Conservation (phyloP, 2,888 invertebrate species). For the Trissolcus brochymenae region DNA sequence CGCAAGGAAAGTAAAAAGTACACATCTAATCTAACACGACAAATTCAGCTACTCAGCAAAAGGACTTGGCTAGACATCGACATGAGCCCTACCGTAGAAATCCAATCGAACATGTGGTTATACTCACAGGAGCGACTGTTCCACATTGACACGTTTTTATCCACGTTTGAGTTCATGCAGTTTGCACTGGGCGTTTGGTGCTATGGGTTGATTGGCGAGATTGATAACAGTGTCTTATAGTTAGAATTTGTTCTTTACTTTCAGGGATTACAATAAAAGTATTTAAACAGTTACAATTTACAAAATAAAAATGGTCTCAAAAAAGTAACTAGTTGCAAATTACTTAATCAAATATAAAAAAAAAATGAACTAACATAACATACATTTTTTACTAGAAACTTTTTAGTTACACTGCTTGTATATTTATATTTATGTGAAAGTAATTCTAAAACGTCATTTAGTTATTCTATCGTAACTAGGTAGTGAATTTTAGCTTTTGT, state of each 20-base stretch:
- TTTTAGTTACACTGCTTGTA: not conserved
- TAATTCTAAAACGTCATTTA: too few species aligned
- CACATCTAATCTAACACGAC: constrained; percentile 7
- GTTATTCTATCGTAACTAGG: too few species aligned
- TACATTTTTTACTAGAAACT: not conserved
- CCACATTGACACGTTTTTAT: constrained; percentile 51
- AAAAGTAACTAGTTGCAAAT: too few species aligned
- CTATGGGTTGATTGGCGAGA: constrained; percentile 22
- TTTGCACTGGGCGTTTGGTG: constrained; percentile 38
- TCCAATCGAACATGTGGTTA: constrained; percentile 36
- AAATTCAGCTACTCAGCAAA: not conserved
- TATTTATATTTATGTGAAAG: too few species aligned
- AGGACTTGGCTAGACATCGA: constrained; percentile 40
- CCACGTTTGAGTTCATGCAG: constrained; percentile 48
- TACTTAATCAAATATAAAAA: not conserved
- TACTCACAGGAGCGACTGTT: constrained; percentile 55
- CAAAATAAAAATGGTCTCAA: too few species aligned
- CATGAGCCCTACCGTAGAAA: constrained; percentile 32
- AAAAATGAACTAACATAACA: not conserved
- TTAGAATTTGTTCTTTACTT: too few species aligned
- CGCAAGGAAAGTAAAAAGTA: constrained; percentile 27
- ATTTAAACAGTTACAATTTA: too few species aligned
- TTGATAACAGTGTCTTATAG: constrained; percentile 19
- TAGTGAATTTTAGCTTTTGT: too few species aligned
- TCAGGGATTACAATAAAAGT: too few species aligned